Base-by-base conservation (phyloP, 2,888 invertebrate species). In the Hoplodrina ambigua region DNA sequence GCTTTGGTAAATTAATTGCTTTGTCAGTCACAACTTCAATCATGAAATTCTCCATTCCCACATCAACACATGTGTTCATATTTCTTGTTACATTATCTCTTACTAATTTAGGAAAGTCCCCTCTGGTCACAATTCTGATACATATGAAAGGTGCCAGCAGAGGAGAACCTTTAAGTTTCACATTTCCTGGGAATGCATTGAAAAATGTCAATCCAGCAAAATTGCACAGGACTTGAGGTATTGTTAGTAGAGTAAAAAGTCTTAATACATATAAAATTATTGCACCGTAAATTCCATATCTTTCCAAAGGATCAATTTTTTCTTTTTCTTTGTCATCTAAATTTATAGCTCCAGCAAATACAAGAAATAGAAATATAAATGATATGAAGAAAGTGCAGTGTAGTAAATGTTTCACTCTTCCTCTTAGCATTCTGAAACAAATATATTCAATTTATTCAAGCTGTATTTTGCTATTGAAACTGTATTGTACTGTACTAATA, bases 1-100 rank as follows among this genome's bases (percentile, higher is more conserved):
- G 98, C 72, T 97, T 96, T n/a, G 97, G 96, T 82, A 98, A 92
- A 84, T 97, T 97, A 41, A 98, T 96, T 11, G 97, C 96, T 92
- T 98, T 99, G 92, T 99, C 99, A 50, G 99, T 99, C 17, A 99
- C 99, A 50, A 99, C 99, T 96, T 99, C 99, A 85, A 99, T 98
- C 89, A 99, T 97, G 88, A 99, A 99, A 92, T 99, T 99, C 92
- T 99, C 99, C 88, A 99, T 96, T 13, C 99, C 99, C 10, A 98
- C 98, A 91, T 98, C 98, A 80, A 97, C 95, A 89, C 99, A 99
- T 80, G 97, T 97, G 85, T 98, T 98, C 96, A 99, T 97, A 91
- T 99, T 99, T 77, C 98, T 97, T 68, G 97, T 96, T 8, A 99
- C 98, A 96, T 99, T 99, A 65, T 97, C 97, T 90, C 97, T 97